Evolutionary conservation across 2,888 invertebrate species (phyloP).

Genomic region (Chelonus formosanus): DNA sequence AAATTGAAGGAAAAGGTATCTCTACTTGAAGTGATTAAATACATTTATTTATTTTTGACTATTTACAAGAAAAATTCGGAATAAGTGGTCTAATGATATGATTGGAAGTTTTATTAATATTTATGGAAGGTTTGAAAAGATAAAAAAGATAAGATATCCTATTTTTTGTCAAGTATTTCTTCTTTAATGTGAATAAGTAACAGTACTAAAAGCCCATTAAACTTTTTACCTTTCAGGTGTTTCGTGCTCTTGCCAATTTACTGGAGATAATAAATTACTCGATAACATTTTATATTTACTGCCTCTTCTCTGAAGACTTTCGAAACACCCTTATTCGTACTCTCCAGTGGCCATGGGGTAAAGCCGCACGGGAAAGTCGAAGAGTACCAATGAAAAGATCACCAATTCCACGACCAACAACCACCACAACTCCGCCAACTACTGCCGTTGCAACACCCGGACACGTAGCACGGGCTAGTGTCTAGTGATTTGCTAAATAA

Average conservation of each 20-base stretch:
- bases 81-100: too few species aligned
- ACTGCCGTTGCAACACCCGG: slow-evolving; percentile 51
- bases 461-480: slow-evolving; percentile 53
- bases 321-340: slow-evolving; percentile 75
- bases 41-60: too few species aligned
- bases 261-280: slow-evolving; percentile 81
- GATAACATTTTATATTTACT: slow-evolving; percentile 82
- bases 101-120: too few species aligned
- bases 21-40: too few species aligned
- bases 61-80: too few species aligned
- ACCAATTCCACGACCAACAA: slow-evolving; percentile 50
- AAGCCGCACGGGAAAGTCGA: slow-evolving; percentile 39
- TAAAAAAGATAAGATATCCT: too few species aligned
- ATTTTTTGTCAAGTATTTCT: too few species aligned
- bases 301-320: slow-evolving; percentile 80
- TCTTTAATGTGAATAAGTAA: too few species aligned
- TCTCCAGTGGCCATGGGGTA: slow-evolving; percentile 69
- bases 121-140: too few species aligned
- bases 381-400: slow-evolving; percentile 52
- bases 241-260: slow-evolving; percentile 76
- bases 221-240: slow-evolving; percentile 66
- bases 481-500: slow-evolving; percentile 40
- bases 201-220: too few species aligned
- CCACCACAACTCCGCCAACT: slow-evolving; percentile 55
- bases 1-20: too few species aligned